A percentile compares a stretch with the other conserved stretches of the same genome.
phyloP scores from a whole-genome alignment of 2,888 invertebrate species.

The Anticlea derivata region DNA sequence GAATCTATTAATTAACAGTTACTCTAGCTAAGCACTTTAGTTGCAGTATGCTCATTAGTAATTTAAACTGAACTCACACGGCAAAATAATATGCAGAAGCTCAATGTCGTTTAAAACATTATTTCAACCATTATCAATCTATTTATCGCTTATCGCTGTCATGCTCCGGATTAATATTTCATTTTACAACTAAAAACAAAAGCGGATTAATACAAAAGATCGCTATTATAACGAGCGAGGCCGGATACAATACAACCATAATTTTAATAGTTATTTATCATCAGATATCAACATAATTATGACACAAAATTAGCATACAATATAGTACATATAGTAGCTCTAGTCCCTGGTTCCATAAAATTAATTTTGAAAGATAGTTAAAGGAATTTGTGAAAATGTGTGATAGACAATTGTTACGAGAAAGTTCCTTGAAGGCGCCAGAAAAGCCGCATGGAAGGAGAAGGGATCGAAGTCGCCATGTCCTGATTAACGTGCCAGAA shows the following conservation, averaged over 20 bases:
- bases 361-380: neutral
- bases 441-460: conserved; percentile 43
- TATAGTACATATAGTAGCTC: no score
- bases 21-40: no score
- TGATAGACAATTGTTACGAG: conserved; percentile 58
- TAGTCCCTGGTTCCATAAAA: neutral
- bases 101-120: neutral
- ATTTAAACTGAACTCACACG: no score
- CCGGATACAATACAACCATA: conserved; percentile 11
- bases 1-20: no score
- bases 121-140: no score
- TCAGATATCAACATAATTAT: conserved; percentile 3
- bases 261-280: conserved; percentile 7
- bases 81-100: no score
- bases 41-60: no score
- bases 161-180: conserved; percentile 11
- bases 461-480: conserved; percentile 54
- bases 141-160: conserved; percentile 15
- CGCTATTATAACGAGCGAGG: conserved; percentile 12
- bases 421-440: conserved; percentile 61
- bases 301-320: neutral
- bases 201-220: conserved; percentile 13
- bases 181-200: conserved; percentile 24
- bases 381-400: conserved; percentile 18
- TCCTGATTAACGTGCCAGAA: conserved; percentile 64